Conservation (phyloP, 1,140 invertebrate species). For the Drosophila nannoptera region DNA sequence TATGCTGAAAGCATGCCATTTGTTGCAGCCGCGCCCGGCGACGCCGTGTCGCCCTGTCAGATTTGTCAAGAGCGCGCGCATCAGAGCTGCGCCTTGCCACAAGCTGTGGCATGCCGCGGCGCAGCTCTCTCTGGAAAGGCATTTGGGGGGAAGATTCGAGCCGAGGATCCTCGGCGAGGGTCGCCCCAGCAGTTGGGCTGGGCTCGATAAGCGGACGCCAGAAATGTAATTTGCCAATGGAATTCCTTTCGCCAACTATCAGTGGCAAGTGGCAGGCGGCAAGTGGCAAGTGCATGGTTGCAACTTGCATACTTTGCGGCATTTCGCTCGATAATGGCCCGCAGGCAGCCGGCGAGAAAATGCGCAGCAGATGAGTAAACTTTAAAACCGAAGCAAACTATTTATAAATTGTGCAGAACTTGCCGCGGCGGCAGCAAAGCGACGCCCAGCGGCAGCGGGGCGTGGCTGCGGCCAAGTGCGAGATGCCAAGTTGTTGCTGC, state of each 20-base stretch:
- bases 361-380: conserved; percentile 38
- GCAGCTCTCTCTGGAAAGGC: no score
- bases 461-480: conserved; percentile 43
- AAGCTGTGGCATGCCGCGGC: conserved; percentile 11
- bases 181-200: not conserved
- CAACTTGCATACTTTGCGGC: conserved; percentile 60
- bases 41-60: conserved; percentile 69
- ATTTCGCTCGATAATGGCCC: conserved; percentile 54
- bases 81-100: conserved; percentile 14
- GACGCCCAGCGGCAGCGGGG: not conserved
- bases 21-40: conserved; percentile 33
- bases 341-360: not conserved
- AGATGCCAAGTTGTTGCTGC: conserved; percentile 62
- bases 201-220: conserved; percentile 14
- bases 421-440: conserved; percentile 53
- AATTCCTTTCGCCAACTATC: conserved; percentile 60
- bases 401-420: conserved; percentile 75
- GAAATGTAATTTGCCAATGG: conserved; percentile 73
- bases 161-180: not conserved
- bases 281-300: conserved; percentile 14
- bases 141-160: no score
- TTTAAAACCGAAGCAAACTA: conserved; percentile 73
- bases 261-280: conserved; percentile 28
- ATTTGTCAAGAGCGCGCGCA: conserved; percentile 65
- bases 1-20: conserved; percentile 75